These are phyloP conservation scores for Echinops telfairi DNA, from an alignment of 2,113 vertebrate genomes.

Conservation along the genomic window DNA sequence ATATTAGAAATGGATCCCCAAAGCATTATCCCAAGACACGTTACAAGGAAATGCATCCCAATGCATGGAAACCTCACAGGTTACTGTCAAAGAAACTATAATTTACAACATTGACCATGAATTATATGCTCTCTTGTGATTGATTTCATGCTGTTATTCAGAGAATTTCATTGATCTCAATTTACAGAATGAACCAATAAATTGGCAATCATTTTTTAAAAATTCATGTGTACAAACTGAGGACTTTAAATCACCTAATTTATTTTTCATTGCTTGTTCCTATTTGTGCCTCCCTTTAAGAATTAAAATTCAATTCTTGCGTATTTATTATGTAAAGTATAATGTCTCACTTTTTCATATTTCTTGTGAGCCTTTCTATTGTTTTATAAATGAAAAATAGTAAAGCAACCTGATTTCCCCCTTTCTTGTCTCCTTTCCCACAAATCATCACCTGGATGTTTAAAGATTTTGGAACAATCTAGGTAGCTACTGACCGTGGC, in stretches of 20 bases:
- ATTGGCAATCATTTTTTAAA: conserved; percentile 80
- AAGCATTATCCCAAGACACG: conserved; percentile 74
- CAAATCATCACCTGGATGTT: neutral
- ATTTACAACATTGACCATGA: conserved; percentile 87
- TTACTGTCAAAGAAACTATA: conserved; percentile 87
- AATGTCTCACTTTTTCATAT: neutral
- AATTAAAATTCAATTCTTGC: conserved; percentile 68
- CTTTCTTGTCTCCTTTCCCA: neutral
- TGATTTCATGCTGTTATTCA: conserved; percentile 88
- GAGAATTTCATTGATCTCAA: conserved; percentile 88
- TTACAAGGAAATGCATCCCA: conserved; percentile 84
- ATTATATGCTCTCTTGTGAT: conserved; percentile 87
- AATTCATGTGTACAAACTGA: conserved; percentile 74
- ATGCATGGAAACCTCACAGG: conserved; percentile 81
- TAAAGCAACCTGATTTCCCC: neutral
- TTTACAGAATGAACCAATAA: conserved; percentile 86
- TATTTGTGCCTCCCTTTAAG: conserved; percentile 64
- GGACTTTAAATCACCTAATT: conserved; percentile 61
- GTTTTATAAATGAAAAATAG: neutral
- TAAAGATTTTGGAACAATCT: neutral
- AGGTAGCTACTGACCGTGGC: neutral
- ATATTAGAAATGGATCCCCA: conserved; percentile 84
- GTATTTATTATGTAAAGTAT: conserved; percentile 31
- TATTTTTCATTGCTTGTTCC: conserved; percentile 48
- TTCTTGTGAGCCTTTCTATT: neutral